phyloP scores from a whole-genome alignment of 92 coral and sea anemone genomes.

The Hydrozoanthus gracilis region DNA sequence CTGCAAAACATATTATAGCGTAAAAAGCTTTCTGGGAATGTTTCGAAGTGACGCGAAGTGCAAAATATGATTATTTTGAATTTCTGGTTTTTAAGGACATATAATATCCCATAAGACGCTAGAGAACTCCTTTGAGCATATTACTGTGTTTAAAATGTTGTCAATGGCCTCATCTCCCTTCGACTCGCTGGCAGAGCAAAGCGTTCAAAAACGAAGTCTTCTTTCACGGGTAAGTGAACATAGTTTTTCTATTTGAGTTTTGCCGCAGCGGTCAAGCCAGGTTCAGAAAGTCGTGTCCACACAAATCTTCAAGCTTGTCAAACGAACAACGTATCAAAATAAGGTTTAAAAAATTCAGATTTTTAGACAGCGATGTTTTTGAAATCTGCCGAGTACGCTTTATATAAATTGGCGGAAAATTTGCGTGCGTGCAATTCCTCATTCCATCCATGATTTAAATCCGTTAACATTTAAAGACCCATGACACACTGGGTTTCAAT shows the following conservation, averaged over 20 bases:
- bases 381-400: not conserved
- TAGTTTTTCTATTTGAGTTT: not conserved
- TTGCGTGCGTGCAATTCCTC: not conserved
- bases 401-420: not conserved
- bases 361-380: not conserved
- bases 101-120: not conserved
- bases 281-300: constrained; percentile 33
- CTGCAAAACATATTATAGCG: not conserved
- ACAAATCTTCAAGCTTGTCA: not conserved
- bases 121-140: not conserved
- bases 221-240: constrained; percentile 37
- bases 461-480: not conserved
- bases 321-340: not conserved
- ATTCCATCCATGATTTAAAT: constrained; percentile 3
- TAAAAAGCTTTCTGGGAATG: constrained; percentile 17
- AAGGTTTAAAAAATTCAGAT: not conserved
- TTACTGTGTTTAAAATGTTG: not conserved
- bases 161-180: constrained; percentile 28
- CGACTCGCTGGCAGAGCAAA: constrained; percentile 33
- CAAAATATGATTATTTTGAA: constrained; percentile 23
- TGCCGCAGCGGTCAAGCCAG: not conserved
- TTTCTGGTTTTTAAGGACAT: constrained; percentile 16
- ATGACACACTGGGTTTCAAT: not conserved
- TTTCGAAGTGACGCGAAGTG: constrained; percentile 3
- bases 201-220: constrained; percentile 6